phyloP scores from a whole-genome alignment of 2,888 invertebrate genomes.

The Scaptomyza reducta region DNA sequence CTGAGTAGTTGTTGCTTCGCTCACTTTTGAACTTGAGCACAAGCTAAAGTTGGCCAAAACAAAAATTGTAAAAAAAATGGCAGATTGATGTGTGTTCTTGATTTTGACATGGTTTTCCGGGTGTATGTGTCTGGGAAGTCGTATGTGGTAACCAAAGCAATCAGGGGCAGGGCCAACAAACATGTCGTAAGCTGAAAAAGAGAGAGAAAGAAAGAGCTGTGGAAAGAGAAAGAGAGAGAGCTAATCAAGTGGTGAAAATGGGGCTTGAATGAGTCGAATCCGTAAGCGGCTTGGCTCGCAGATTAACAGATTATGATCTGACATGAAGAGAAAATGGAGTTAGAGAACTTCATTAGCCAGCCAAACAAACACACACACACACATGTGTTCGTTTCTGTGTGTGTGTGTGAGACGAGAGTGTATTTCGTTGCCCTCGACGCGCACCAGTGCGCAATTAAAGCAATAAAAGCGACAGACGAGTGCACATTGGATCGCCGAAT shows the following conservation, averaged over 20 bases:
- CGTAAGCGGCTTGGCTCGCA: conserved; percentile 56
- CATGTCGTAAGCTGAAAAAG: conserved; percentile 33
- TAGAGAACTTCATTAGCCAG: conserved; percentile 78
- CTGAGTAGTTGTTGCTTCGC: conserved; percentile 4
- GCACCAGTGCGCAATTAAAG: conserved; percentile 77
- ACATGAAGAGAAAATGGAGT: conserved; percentile 65
- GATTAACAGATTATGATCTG: conserved; percentile 80
- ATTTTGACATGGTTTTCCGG: conserved; percentile 33
- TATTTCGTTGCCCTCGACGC: conserved; percentile 60
- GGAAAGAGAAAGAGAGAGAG: background rate
- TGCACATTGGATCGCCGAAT: conserved; percentile 62
- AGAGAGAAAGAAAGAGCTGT: background rate
- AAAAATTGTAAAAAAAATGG: conserved; percentile 28
- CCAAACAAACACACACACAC: conserved; percentile 49
- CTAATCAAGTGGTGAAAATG: conserved; percentile 34
- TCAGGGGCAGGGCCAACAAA: conserved; percentile 27
- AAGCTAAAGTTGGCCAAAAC: conserved; percentile 3
- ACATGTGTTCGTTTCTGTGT: background rate
- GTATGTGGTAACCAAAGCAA: conserved; percentile 42
- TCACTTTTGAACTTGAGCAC: conserved; percentile 28
- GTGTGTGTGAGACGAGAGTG: conserved; percentile 49
- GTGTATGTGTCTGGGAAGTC: conserved; percentile 7
- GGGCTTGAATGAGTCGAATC: conserved; percentile 16
- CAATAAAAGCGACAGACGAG: conserved; percentile 72
- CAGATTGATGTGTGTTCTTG: conserved; percentile 49